Evolutionary conservation across 2,888 invertebrate species (phyloP).

Genomic region (Anarsia innoxiella): DNA sequence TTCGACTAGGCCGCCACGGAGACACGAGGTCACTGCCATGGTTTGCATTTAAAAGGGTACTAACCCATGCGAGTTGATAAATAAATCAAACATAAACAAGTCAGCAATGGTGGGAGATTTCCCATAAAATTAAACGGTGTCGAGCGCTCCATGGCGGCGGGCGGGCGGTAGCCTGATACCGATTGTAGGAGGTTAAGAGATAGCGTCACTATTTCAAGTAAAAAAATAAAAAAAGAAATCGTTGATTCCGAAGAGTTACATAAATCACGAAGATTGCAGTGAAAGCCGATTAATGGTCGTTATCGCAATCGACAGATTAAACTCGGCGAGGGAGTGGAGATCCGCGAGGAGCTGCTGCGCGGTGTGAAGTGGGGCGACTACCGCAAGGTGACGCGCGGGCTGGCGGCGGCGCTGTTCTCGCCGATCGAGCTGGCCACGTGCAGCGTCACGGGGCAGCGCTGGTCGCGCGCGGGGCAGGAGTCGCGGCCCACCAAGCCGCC

Average conservation of each 20-base stretch:
- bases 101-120: too few relatives aligned
- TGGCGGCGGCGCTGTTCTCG: slow-evolving; percentile 84
- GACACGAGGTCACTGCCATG: not conserved
- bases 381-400: slow-evolving; percentile 81
- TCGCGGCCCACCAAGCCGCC: slow-evolving; percentile 85
- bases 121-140: too few relatives aligned
- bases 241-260: too few relatives aligned
- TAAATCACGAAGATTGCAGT: too few relatives aligned
- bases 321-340: slow-evolving; percentile 82
- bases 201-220: too few relatives aligned
- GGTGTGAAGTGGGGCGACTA: slow-evolving; percentile 86
- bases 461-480: slow-evolving; percentile 83
- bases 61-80: too few relatives aligned
- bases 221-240: too few relatives aligned
- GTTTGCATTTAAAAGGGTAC: not conserved
- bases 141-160: too few relatives aligned
- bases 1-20: not conserved
- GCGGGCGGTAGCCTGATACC: too few relatives aligned
- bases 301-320: slow-evolving; percentile 76
- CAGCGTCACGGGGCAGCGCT: slow-evolving; percentile 84
- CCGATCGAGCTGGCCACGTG: slow-evolving; percentile 84
- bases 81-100: too few relatives aligned
- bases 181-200: too few relatives aligned
- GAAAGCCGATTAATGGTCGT: too few relatives aligned
- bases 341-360: slow-evolving; percentile 80